Conservation (phyloP, 2,113 vertebrate genomes). For the Hemiscyllium ocellatum region DNA sequence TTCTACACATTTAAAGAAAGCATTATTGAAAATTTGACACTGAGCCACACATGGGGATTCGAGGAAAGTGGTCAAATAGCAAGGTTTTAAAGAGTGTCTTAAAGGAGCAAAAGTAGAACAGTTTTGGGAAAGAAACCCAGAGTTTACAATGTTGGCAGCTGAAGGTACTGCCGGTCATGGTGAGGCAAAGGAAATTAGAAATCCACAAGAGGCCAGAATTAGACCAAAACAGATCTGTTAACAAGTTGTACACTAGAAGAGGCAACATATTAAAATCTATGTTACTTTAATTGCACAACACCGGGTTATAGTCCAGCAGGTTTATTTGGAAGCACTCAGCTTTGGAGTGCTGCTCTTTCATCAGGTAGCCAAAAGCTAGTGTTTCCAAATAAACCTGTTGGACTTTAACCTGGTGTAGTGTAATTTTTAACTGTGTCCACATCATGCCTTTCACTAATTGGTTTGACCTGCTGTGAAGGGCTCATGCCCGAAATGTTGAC, state of each 20-base stretch:
- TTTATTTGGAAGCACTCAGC: too few relatives aligned
- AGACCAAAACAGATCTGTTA: not conserved
- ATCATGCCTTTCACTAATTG: not conserved
- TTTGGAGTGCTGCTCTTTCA: too few relatives aligned
- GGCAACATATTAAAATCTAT: not conserved
- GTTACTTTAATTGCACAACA: too few relatives aligned
- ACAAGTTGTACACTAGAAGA: not conserved
- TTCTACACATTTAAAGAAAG: not conserved
- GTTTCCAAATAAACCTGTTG: too few relatives aligned
- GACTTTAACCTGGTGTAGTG: too few relatives aligned
- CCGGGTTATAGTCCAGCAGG: too few relatives aligned
- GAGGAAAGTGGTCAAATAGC: not conserved
- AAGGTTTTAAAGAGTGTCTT: not conserved
- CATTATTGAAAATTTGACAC: not conserved
- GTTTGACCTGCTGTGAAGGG: not conserved
- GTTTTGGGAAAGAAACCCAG: not conserved
- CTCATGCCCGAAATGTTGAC: too few relatives aligned
- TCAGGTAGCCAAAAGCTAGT: too few relatives aligned
- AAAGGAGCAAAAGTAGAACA: not conserved
- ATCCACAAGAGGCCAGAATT: not conserved
- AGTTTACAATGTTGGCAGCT: not conserved
- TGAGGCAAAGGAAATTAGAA: not conserved
- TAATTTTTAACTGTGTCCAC: too few relatives aligned
- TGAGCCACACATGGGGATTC: not conserved
- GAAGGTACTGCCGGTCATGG: not conserved